Conservation (phyloP, 2,888 invertebrate genomes). For the Stenoptilia bipunctidactyla region DNA sequence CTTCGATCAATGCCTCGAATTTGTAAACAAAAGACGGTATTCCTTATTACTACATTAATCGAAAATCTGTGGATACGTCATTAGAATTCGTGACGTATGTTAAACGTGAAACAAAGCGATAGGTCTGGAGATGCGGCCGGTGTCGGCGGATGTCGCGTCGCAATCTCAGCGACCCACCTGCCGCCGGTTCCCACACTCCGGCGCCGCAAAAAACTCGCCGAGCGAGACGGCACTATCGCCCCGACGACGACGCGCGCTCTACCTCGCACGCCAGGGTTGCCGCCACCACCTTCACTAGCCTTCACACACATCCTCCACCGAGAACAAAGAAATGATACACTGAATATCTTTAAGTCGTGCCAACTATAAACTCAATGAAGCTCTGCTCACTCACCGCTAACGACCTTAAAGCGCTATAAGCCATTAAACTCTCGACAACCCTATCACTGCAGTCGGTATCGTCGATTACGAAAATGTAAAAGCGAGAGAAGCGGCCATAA, state of each 20-base stretch:
- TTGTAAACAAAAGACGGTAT: conserved; percentile 41
- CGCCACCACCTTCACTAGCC: not conserved
- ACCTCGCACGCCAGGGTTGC: conserved; percentile 50
- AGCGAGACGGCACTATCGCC: conserved; percentile 34
- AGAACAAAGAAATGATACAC: no score
- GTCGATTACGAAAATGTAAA: conserved; percentile 64
- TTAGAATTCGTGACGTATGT: conserved; percentile 30
- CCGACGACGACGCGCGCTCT: conserved; percentile 32
- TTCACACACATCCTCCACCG: no score
- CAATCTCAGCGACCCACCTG: conserved; percentile 70
- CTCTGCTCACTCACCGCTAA: no score
- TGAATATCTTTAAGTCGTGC: no score
- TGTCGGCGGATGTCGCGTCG: conserved; percentile 69
- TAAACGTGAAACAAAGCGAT: conserved; percentile 54
- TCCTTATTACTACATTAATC: conserved; percentile 1
- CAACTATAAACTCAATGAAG: no score
- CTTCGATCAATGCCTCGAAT: conserved; percentile 23
- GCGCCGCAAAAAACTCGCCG: conserved; percentile 65
- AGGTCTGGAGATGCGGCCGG: conserved; percentile 61
- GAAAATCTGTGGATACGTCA: no score
- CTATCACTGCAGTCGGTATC: conserved; percentile 49
- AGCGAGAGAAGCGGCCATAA: conserved; percentile 61
- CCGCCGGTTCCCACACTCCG: conserved; percentile 70
- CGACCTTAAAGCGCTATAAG: no score
- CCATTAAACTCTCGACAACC: conserved; percentile 42